Conservation (phyloP, 2,113 vertebrate species). For the Chionodraco myersi region DNA sequence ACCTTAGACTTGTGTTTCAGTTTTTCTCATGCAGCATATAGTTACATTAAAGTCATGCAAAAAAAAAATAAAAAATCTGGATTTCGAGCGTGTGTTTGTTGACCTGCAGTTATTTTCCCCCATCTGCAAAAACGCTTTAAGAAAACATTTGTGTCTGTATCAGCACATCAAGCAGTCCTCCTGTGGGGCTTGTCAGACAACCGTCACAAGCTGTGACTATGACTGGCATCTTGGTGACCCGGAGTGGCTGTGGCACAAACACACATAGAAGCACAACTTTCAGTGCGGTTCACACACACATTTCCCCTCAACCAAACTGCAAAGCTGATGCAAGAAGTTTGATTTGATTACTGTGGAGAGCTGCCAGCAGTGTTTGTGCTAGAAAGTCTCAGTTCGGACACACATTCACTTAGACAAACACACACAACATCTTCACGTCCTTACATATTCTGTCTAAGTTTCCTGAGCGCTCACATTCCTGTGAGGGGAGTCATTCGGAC, state of each 20-base stretch:
- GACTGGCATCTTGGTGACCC: slow-evolving; percentile 71
- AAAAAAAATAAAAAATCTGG: background rate
- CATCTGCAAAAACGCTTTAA: slow-evolving; percentile 41
- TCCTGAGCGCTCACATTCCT: slow-evolving; percentile 35
- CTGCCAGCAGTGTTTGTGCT: slow-evolving; percentile 72
- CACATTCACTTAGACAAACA: slow-evolving; percentile 3
- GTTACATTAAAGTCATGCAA: background rate
- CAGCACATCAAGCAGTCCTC: slow-evolving; percentile 74
- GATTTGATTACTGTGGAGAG: slow-evolving; percentile 74
- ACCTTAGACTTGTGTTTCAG: background rate
- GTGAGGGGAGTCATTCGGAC: slow-evolving; percentile 64
- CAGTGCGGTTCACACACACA: background rate
- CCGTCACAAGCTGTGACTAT: slow-evolving; percentile 71
- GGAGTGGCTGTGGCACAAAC: slow-evolving; percentile 27
- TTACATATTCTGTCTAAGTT: slow-evolving; percentile 27
- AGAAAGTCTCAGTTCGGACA: slow-evolving; percentile 18
- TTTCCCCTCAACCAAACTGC: slow-evolving; percentile 62
- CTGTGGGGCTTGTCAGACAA: slow-evolving; percentile 73
- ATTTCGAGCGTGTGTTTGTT: slow-evolving; percentile 13
- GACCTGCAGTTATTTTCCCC: slow-evolving; percentile 15
- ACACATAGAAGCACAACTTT: slow-evolving; percentile 6
- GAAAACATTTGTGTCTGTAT: slow-evolving; percentile 72
- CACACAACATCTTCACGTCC: slow-evolving; percentile 51
- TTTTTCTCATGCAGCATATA: background rate
- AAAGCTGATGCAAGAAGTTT: slow-evolving; percentile 55